Base-by-base conservation (phyloP, 2,888 invertebrate species). In the Campoplex capitator region DNA sequence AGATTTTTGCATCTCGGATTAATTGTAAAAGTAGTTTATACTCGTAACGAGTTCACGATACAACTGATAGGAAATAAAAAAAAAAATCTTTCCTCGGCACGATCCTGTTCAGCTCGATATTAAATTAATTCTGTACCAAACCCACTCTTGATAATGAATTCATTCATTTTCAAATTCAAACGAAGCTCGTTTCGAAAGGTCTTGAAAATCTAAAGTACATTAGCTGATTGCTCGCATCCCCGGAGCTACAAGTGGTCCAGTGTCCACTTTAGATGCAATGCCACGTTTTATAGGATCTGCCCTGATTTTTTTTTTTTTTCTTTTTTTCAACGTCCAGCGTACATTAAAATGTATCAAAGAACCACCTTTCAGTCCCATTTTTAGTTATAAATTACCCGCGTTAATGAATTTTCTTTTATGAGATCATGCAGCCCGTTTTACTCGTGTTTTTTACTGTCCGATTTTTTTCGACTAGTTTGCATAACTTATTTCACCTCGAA, bases 101-200 rank as follows among this genome's bases (percentile, higher is more conserved):
- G 13, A 45, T 11, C 45, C 45, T 11, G 45, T 45, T 2, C 45
- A 13, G 45, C 45, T 45, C 13, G 9, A 45, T 45, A 45, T 45
- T 45, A 67, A 84, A 81, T 82, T 79, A 74, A 78, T 77, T 82
- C 45, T 13, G 67, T 65, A 70, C 35, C 75, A 56, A 23, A 56
- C 54, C 42, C 75, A 79, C 82, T 86, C 75, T 65, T 58, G 48
- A 82, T 76, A 84, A 84, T 83, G 70, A 82, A 82, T 87, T 87
- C 45, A 82, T 84, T 70, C 67, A 82, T 78, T 84, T 71, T 32
- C 84, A 38, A 84, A 76, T 62, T 42, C 35, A 48, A 45, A 48
- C 58, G 32, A n/a, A 7, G 45, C 23, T 45, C 84, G 45, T 70
- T 58, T 75, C 56, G 45, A 23, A 71, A 82, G 58, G 18, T 68